Evolutionary conservation across 1,140 invertebrate species (phyloP), one percentile per base, ranked within the genome.

Genomic region (Venturia canescens): DNA sequence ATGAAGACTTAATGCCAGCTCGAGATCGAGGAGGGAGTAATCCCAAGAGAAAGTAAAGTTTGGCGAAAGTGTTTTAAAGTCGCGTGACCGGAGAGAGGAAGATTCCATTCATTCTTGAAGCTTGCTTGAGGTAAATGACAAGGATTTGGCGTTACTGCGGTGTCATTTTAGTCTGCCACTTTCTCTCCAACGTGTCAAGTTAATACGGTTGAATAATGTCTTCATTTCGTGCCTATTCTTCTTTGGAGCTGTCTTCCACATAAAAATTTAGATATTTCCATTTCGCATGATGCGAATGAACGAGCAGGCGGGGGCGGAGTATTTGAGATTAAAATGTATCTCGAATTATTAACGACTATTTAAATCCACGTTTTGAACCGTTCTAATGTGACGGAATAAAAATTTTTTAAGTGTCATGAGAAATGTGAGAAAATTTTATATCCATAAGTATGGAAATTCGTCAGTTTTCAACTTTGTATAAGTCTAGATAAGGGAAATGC

Each of bases 181-280:
- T 13, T 23, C 21, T 57, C 18, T 57, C 53, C 21, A 18, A 57
- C 4, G 53, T 57, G 18, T 57, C 21, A 9, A 18, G n/a, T 57
- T 57, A n/a, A 57, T 57, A 23, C 18, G 21, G 5, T 23, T 57
- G 53, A 57, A 57, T 23, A 57, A 57, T 18, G 21, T 57, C 53
- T 57, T 23, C 53, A 57, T 57, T 57, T 57, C 21, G 18, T n/a
- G 21, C 21, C 16, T 23, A 57, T 57, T 57, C 53, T 9, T n/a
- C 18, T 57, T 23, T 57, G 53, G 21, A 23, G 53, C n/a, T 57
- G 53, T 57, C 18, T 16, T 57, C n/a, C 13, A 5, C n/a, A 57
- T 57, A 57, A 57, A 57, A n/a, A 57, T 57, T 16, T n/a, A 57
- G n/a, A 44, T 57, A n/a, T 57, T 57, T 57, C 6, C n/a, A 57